Conservation (phyloP, 2,113 vertebrate genomes). For the Platanista minor region DNA sequence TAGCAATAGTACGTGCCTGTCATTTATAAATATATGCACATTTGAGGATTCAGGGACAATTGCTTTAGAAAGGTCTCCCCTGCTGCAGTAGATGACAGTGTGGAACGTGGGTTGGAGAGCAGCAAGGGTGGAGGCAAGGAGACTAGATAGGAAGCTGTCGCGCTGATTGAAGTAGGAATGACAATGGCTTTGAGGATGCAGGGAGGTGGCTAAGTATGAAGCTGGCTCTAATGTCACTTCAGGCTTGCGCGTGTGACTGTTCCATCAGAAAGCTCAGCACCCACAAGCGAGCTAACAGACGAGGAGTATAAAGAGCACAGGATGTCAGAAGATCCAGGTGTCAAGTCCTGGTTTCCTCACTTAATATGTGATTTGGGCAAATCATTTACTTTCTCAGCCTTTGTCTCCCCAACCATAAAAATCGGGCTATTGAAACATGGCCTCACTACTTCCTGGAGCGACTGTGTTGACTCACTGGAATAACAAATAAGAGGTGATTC, state of each 20-base stretch:
- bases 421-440: background rate
- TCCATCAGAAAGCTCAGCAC: background rate
- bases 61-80: background rate
- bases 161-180: background rate
- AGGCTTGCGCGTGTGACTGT: background rate
- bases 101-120: no score
- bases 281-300: background rate
- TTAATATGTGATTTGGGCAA: background rate
- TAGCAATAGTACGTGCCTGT: background rate
- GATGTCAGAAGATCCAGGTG: background rate
- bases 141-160: background rate
- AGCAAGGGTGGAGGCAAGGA: background rate
- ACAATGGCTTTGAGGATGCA: background rate
- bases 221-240: background rate
- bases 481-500: background rate
- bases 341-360: background rate
- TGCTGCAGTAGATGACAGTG: fast-evolving
- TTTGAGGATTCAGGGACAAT: background rate
- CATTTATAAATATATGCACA: background rate
- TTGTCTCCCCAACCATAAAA: background rate
- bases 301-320: background rate
- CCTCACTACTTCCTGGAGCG: background rate
- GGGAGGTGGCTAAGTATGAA: background rate
- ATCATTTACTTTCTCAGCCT: background rate
- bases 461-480: background rate